Conservation (phyloP, 2,113 vertebrate species). For the Coturnix japonica region DNA sequence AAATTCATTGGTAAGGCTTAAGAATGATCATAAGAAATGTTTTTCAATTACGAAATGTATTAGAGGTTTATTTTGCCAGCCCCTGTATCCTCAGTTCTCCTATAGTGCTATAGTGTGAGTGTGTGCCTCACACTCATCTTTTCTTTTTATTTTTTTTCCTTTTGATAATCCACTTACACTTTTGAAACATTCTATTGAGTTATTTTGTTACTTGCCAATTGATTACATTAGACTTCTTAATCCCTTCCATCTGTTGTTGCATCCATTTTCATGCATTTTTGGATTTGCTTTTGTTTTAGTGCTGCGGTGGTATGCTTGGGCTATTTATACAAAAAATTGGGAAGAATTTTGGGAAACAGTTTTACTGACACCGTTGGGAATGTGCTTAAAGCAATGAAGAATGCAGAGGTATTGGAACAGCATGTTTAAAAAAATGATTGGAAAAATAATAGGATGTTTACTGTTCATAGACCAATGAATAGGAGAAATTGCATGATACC, state of each 20-base stretch:
- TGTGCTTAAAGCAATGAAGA: slow-evolving; percentile 94
- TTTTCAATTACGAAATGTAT: neutral
- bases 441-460: slow-evolving; percentile 16
- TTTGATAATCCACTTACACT: neutral
- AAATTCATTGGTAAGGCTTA: neutral
- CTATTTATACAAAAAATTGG: slow-evolving; percentile 91
- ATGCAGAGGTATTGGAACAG: slow-evolving; percentile 86
- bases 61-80: neutral
- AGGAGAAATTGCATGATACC: slow-evolving; percentile 34
- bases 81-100: neutral
- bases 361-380: slow-evolving; percentile 88
- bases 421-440: slow-evolving; percentile 59
- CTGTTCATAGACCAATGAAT: neutral
- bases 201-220: slow-evolving; percentile 33
- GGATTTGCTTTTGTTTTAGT: slow-evolving; percentile 81
- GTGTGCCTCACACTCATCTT: neutral
- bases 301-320: slow-evolving; percentile 93
- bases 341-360: slow-evolving; percentile 86
- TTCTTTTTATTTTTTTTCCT: neutral
- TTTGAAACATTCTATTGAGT: neutral
- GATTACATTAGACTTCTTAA: neutral
- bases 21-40: neutral
- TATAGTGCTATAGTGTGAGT: neutral
- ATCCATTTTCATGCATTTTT: slow-evolving; percentile 58
- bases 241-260: slow-evolving; percentile 26